Percentiles rank a stretch among this genome's conserved stretches.
Evolutionary conservation across 2,888 invertebrate genomes (phyloP).

Genomic region (Eilema caniola): DNA sequence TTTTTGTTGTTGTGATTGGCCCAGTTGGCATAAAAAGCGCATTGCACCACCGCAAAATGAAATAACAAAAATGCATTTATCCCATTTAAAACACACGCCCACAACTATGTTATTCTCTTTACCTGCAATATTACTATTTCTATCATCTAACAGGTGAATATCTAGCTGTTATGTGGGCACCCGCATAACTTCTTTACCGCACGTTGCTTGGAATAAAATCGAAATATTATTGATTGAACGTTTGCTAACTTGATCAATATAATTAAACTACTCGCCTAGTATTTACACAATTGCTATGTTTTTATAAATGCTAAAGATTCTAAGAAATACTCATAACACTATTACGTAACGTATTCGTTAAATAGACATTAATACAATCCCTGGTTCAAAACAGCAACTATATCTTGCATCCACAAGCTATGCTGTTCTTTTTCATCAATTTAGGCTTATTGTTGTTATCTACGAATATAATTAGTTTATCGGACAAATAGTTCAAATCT

Average conservation of each 20-base stretch:
- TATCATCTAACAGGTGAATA: constrained; percentile 51
- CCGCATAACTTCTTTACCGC: constrained; percentile 57
- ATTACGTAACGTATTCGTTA: neutral
- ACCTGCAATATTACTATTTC: constrained; percentile 15
- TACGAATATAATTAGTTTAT: neutral
- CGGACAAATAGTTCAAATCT: too few relatives aligned
- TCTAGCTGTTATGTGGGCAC: constrained; percentile 50
- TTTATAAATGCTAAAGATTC: neutral
- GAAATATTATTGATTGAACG: constrained; percentile 22
- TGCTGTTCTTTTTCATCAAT: too few relatives aligned
- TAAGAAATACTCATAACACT: neutral
- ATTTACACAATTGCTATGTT: too few relatives aligned
- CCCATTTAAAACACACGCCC: neutral
- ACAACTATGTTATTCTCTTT: neutral
- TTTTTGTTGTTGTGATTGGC: too few relatives aligned
- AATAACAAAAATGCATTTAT: neutral
- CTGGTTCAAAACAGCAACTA: neutral
- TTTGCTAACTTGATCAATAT: constrained; percentile 19
- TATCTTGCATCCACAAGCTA: neutral
- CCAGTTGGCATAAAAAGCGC: too few relatives aligned
- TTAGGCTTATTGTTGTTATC: too few relatives aligned
- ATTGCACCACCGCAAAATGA: neutral
- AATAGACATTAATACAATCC: neutral
- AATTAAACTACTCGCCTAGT: neutral
- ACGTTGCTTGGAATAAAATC: constrained; percentile 25